Conservation (phyloP, 2,113 vertebrate species). For the Alethe diademata region DNA sequence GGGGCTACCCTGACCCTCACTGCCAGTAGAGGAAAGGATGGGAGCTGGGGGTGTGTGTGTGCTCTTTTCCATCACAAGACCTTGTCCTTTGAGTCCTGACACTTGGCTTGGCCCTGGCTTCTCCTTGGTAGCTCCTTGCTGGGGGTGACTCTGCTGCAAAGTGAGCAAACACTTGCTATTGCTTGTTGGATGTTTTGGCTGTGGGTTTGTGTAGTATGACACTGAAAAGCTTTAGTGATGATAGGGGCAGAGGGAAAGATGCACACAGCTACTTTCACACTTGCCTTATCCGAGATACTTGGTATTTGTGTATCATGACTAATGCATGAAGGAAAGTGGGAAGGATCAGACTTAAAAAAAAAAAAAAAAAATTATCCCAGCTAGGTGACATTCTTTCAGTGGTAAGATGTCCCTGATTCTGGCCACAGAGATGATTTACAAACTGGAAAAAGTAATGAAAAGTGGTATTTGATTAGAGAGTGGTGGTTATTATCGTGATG, state of each 20-base stretch:
- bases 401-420: background rate
- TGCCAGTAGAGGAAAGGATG: background rate
- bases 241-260: accelerated
- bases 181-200: background rate
- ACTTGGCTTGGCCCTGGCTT: background rate
- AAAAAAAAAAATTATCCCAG: background rate
- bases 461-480: accelerated
- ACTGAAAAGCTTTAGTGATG: accelerated
- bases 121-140: background rate
- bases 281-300: background rate
- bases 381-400: background rate
- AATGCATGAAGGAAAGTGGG: background rate
- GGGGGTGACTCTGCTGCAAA: too few species aligned
- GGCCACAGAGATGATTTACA: background rate
- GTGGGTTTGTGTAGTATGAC: background rate
- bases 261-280: accelerated
- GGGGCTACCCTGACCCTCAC: accelerated
- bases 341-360: background rate
- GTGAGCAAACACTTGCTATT: background rate
- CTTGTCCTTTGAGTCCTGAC: background rate
- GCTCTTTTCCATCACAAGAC: too few species aligned
- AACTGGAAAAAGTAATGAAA: background rate
- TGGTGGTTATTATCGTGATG: accelerated
- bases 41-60: accelerated
- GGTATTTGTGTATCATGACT: too few species aligned